These are phyloP conservation scores for Octodon degus DNA, from an alignment of 2,113 vertebrate species.

Conservation along the genomic window DNA sequence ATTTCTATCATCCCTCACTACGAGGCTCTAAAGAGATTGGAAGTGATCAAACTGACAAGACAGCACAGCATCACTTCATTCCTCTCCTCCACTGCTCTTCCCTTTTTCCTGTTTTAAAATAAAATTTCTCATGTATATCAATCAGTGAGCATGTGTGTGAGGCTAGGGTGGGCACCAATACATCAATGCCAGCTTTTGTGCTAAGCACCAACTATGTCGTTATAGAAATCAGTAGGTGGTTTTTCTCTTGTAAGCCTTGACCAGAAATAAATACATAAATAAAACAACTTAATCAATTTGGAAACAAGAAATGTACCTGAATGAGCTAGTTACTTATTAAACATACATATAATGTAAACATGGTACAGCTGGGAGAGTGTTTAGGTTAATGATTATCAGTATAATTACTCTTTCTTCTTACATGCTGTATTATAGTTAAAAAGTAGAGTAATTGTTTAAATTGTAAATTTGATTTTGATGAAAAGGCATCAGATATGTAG, in stretches of 20 bases:
- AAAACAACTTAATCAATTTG: neutral
- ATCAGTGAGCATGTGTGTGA: neutral
- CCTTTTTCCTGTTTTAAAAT: neutral
- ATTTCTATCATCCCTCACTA: neutral
- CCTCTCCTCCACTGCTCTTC: fast-evolving
- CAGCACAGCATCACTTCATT: neutral
- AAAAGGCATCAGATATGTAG: neutral
- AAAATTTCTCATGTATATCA: neutral
- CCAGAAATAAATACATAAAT: neutral
- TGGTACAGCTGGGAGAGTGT: neutral
- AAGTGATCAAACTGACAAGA: neutral
- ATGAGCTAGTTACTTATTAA: neutral
- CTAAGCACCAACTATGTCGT: neutral
- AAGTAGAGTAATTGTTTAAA: neutral
- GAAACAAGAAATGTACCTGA: neutral
- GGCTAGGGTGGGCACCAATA: neutral
- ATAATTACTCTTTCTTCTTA: neutral
- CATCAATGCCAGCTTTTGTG: neutral
- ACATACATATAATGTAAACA: neutral
- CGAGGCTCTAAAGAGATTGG: neutral
- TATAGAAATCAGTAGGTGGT: neutral
- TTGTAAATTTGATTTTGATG: neutral
- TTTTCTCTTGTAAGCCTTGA: neutral
- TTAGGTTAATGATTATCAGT: neutral
- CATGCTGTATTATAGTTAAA: neutral